Evolutionary conservation across 2,888 invertebrate species (phyloP).

Genomic region (Rhagium mordax): DNA sequence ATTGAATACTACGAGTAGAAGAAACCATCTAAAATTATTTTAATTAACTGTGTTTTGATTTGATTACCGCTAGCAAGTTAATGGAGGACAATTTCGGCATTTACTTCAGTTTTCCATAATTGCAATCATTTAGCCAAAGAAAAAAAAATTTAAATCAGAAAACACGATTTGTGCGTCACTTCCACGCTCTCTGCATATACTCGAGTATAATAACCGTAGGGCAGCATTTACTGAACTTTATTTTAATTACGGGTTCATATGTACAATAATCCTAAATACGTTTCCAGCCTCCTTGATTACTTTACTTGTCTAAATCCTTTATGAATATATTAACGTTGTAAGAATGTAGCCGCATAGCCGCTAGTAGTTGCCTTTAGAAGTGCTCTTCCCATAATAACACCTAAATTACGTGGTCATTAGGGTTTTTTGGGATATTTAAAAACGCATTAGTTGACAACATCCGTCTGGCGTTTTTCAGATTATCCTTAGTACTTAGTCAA

Average conservation of each 20-base stretch:
- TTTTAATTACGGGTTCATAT: neutral
- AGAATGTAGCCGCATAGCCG: slow-evolving; percentile 3
- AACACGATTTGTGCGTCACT: neutral
- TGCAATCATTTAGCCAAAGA: too few species aligned
- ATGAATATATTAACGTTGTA: neutral
- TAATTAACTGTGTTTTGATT: too few species aligned
- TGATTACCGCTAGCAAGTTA: too few species aligned
- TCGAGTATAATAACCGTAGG: neutral
- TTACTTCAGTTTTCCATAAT: too few species aligned
- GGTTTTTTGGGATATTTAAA: slow-evolving; percentile 45
- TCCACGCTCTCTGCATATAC: too few species aligned
- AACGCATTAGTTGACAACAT: slow-evolving; percentile 45
- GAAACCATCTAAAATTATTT: too few species aligned
- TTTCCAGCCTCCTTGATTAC: neutral
- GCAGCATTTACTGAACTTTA: neutral
- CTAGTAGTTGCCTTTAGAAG: slow-evolving; percentile 35
- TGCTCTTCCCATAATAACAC: slow-evolving; percentile 39
- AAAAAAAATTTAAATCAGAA: too few species aligned
- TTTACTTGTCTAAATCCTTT: neutral
- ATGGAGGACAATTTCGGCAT: too few species aligned
- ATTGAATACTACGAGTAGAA: too few species aligned
- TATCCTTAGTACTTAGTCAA: neutral
- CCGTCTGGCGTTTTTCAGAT: slow-evolving; percentile 33
- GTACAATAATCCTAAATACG: neutral
- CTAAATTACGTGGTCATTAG: slow-evolving; percentile 46